A percentile compares a stretch with the other conserved stretches of the same genome.
Evolutionary conservation across 1,140 invertebrate genomes (phyloP).

Genomic region (Drosophila miranda): DNA sequence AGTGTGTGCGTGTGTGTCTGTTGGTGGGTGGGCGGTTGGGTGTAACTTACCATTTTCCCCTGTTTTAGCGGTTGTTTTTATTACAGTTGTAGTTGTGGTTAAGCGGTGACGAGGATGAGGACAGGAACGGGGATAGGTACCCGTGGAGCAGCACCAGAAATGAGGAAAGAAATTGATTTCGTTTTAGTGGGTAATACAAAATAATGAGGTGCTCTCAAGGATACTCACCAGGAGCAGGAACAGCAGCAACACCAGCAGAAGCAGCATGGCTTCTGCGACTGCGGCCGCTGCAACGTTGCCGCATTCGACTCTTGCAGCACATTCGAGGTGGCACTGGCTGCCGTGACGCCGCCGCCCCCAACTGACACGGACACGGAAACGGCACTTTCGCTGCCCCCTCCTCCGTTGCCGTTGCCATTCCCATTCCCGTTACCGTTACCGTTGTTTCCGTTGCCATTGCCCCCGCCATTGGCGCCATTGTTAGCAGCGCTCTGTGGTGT

Average conservation of each 20-base stretch:
- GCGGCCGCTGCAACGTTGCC: constrained; percentile 64
- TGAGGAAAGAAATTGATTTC: constrained; percentile 47
- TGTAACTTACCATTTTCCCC: constrained; percentile 76
- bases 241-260: constrained; percentile 89
- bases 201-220: constrained; percentile 11
- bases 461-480: constrained; percentile 23
- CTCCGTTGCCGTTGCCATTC: constrained; percentile 38
- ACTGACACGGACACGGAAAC: constrained; percentile 28
- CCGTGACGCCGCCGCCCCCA: constrained; percentile 33
- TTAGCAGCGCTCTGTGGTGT: constrained; percentile 58
- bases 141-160: constrained; percentile 19
- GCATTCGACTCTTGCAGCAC: constrained; percentile 72
- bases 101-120: constrained; percentile 3
- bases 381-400: constrained; percentile 26
- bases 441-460: constrained; percentile 40
- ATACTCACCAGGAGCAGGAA: constrained; percentile 87
- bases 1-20: too few relatives aligned
- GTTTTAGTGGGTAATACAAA: constrained; percentile 29
- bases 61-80: constrained; percentile 57
- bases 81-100: constrained; percentile 32
- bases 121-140: constrained; percentile 23
- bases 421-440: constrained; percentile 55
- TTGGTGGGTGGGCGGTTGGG: too few relatives aligned
- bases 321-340: constrained; percentile 61
- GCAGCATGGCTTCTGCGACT: constrained; percentile 84